phyloP scores from a whole-genome alignment of 2,888 invertebrate genomes.

The Augochlorella aurata region DNA sequence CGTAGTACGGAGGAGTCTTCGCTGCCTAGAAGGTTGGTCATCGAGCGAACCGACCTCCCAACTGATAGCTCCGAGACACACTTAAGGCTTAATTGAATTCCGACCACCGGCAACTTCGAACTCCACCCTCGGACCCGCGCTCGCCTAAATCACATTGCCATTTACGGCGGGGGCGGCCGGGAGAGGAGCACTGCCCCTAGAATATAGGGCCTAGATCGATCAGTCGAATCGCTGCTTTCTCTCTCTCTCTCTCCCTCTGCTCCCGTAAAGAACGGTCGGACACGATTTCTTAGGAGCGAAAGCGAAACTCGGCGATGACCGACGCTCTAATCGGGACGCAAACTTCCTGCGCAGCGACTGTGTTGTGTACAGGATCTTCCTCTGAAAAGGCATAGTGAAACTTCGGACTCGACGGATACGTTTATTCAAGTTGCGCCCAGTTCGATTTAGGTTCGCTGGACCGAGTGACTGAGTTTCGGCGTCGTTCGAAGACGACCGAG shows the following conservation, averaged over 20 bases:
- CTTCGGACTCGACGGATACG: background rate
- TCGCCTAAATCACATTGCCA: conserved; percentile 76
- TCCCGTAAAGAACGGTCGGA: conserved; percentile 50
- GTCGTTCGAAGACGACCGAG: background rate
- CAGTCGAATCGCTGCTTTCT: conserved; percentile 52
- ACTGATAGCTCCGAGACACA: conserved; percentile 73
- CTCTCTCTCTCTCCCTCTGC: background rate
- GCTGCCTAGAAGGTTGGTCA: conserved; percentile 54
- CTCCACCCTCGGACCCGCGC: conserved; percentile 61
- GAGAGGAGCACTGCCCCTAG: background rate
- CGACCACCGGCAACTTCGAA: conserved; percentile 71
- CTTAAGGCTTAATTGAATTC: conserved; percentile 78
- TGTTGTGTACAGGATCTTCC: background rate
- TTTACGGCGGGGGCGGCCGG: conserved; percentile 58
- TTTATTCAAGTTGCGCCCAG: conserved; percentile 2
- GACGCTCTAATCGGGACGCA: background rate
- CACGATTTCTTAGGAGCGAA: conserved; percentile 12
- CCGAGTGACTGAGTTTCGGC: conserved; percentile 4
- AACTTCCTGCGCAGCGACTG: background rate
- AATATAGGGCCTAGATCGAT: conserved; percentile 56
- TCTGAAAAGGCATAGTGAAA: background rate
- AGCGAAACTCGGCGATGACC: background rate
- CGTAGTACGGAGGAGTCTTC: conserved; percentile 43
- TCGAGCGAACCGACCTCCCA: conserved; percentile 51
- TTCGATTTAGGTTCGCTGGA: conserved; percentile 1